Evolutionary conservation across 2,113 vertebrate species (phyloP), one percentile per base, ranked within the genome.

Genomic region (Brachionichthys hirsutus): DNA sequence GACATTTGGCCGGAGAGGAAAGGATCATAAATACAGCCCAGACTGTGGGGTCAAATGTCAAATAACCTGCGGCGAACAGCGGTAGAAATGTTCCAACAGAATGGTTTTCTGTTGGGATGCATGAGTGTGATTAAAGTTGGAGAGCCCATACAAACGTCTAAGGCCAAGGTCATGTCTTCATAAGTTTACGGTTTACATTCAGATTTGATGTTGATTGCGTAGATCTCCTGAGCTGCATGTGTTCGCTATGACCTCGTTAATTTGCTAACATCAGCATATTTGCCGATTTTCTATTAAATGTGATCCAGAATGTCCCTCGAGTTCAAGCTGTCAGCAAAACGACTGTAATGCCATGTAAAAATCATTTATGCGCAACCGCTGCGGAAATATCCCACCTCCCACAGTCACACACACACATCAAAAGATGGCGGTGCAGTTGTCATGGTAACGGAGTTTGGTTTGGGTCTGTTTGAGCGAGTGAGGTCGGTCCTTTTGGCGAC

Each of bases 401-500:
- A 56, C 66, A 9, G 48, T 41, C 24, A 8, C 24, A 3, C 51
- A 7, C 12, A 70, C 67, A 68, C 80, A 80, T 81, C 35, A 75
- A 47, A 79, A 22, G 54, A 40, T 19, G 19, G n/a, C 30, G 1
- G 57, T 3, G 0, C 11, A 9, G 62, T 67, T 40, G 63, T 56
- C 61, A n/a, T 36, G 56, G 75, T n/a, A 45, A 50, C 53, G 0
- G 12, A 34, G 22, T 44, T 44, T 73, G 70, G 57, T 78, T 78
- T 70, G 69, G 64, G 19, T 60, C 48, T 49, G 35, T 70, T 61
- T 62, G 0, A 46, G 41, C 12, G 2, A 20, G 14, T 44, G 36
- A 56, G 40, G 24, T 13, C 12, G 46, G 19, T 30, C 48, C 11
- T 35, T 71, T 43, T 14, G 19, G 56, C 63, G 47, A 11, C 6